A percentile compares a stretch with the other conserved stretches of the same genome.
phyloP scores from a whole-genome alignment of 1,140 invertebrate genomes.

The Oreohelix idahoensis region DNA sequence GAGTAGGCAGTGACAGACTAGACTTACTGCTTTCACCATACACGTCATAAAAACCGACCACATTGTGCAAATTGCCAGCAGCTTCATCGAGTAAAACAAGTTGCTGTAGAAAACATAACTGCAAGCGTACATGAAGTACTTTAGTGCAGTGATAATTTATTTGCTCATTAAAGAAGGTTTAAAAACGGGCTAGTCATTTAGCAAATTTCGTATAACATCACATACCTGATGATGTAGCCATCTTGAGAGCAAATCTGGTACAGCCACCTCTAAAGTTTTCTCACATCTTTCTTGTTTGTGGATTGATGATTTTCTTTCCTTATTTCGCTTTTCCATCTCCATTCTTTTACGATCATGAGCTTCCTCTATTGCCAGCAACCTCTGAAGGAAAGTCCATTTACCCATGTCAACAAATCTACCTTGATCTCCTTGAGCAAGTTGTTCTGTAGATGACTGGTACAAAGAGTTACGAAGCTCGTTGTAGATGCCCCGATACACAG shows the following conservation, averaged over 20 bases:
- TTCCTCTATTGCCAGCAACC: slow-evolving; percentile 5
- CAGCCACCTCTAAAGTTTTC: not conserved
- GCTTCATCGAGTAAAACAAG: too few species aligned
- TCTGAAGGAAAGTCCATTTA: slow-evolving; percentile 9
- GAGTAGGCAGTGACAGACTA: too few species aligned
- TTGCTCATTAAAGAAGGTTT: too few species aligned
- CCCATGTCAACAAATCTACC: not conserved
- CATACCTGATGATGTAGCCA: slow-evolving; percentile 9
- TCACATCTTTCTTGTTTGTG: not conserved
- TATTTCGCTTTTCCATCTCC: not conserved
- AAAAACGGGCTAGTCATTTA: too few species aligned
- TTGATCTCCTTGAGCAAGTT: not conserved
- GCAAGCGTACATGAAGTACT: too few species aligned
- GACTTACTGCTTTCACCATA: too few species aligned
- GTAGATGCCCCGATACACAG: not conserved
- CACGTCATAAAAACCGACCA: too few species aligned
- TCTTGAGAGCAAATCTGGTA: not conserved
- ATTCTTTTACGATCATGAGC: not conserved
- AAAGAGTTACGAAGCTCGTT: not conserved
- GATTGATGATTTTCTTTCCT: not conserved
- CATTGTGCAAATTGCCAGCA: too few species aligned
- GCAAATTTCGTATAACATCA: not conserved
- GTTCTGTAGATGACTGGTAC: not conserved
- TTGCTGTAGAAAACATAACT: too few species aligned
- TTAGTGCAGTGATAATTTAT: too few species aligned